A percentile compares a stretch with the other conserved stretches of the same genome.
phyloP scores from a whole-genome alignment of 1,140 invertebrate genomes.

The Harpegnathos saltator region DNA sequence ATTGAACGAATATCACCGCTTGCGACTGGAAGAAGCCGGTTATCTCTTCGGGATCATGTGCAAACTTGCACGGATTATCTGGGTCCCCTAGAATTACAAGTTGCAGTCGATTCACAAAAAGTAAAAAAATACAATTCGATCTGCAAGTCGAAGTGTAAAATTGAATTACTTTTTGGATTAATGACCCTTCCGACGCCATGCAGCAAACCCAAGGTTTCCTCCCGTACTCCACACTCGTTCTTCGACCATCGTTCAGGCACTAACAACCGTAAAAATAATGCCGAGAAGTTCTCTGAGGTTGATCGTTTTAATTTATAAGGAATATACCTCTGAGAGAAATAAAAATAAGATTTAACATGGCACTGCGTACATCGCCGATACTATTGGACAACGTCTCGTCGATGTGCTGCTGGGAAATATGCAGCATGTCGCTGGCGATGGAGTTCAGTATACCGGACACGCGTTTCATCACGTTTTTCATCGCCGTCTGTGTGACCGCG shows the following conservation, averaged over 20 bases:
- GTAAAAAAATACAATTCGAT: not conserved
- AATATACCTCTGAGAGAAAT: constrained; percentile 88
- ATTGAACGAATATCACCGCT: constrained; percentile 88
- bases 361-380: constrained; percentile 90
- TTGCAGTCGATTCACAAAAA: constrained; percentile 11
- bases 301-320: constrained; percentile 2
- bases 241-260: constrained; percentile 46
- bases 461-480: constrained; percentile 89
- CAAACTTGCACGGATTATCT: constrained; percentile 82
- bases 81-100: constrained; percentile 67
- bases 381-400: constrained; percentile 90
- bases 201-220: constrained; percentile 89
- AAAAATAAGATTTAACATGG: constrained; percentile 90
- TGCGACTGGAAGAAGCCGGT: constrained; percentile 88
- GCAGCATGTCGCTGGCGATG: constrained; percentile 85
- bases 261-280: constrained; percentile 37
- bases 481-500: constrained; percentile 87
- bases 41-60: constrained; percentile 88
- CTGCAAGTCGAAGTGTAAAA: not conserved
- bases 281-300: not conserved
- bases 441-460: constrained; percentile 86
- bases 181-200: constrained; percentile 91
- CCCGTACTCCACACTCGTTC: constrained; percentile 85
- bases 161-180: constrained; percentile 89
- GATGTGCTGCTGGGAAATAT: constrained; percentile 86